Percentiles rank a stretch among this genome's conserved stretches.
These are phyloP conservation scores for Aptenodytes forsteri DNA, from an alignment of 2,113 vertebrate species.

Conservation along the genomic window DNA sequence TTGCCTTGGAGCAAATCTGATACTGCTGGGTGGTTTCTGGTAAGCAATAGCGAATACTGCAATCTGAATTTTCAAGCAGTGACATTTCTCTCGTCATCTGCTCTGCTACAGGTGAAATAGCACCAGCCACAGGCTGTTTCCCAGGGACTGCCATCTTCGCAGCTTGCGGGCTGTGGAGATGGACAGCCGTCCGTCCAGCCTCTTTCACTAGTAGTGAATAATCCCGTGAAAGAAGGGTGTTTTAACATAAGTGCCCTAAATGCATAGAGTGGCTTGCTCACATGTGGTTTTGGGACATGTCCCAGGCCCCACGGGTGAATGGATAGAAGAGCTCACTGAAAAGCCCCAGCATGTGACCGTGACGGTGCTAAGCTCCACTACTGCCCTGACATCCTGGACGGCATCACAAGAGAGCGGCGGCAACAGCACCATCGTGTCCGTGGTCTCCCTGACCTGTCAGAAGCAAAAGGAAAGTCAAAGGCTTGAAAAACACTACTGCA, in stretches of 20 bases:
- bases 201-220: not conserved
- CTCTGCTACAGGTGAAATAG: not conserved
- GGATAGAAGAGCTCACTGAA: conserved; percentile 87
- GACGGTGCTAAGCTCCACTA: conserved; percentile 84
- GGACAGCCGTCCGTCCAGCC: not conserved
- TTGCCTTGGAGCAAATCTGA: not conserved
- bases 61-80: not conserved
- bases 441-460: conserved; percentile 90
- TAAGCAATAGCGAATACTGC: not conserved
- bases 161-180: not conserved
- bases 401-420: conserved; percentile 69
- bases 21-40: not conserved
- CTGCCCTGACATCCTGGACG: conserved; percentile 86
- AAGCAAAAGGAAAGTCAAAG: conserved; percentile 89
- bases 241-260: not conserved
- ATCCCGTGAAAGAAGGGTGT: not conserved
- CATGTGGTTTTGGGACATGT: not conserved
- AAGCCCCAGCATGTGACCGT: conserved; percentile 84
- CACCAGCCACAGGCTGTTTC: not conserved
- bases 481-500: conserved; percentile 91
- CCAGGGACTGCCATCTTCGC: not conserved
- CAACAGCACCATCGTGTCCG: conserved; percentile 87
- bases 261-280: not conserved
- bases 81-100: rapidly evolving
- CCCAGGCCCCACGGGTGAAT: conserved; percentile 84